A percentile compares a stretch with the other conserved stretches of the same genome.
phyloP scores from a whole-genome alignment of 2,113 vertebrate species.

The Pollachius pollachius region DNA sequence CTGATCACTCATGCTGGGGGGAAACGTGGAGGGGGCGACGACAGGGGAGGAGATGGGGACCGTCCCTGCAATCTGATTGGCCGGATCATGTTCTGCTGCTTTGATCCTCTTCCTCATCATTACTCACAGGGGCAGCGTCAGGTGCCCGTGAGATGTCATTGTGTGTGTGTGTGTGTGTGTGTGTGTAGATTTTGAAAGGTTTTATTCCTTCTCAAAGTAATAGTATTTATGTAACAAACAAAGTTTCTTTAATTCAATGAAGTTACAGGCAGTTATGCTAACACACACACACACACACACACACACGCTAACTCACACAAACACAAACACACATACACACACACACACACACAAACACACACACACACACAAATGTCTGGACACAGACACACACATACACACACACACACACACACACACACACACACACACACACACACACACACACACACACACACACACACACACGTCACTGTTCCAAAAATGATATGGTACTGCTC shows the following conservation, averaged over 20 bases:
- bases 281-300: no score
- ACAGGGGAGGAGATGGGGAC: slow-evolving; percentile 53
- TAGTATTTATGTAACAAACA: neutral
- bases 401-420: slow-evolving; percentile 6
- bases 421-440: slow-evolving; percentile 10
- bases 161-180: slow-evolving; percentile 10
- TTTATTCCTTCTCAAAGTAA: no score
- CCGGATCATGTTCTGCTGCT: slow-evolving; percentile 47
- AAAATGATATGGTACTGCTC: slow-evolving; percentile 20
- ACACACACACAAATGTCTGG: no score
- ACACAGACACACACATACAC: slow-evolving; percentile 16
- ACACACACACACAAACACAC: slow-evolving; percentile 16
- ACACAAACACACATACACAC: slow-evolving; percentile 11
- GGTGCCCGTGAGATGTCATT: slow-evolving; percentile 17
- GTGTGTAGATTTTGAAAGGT: neutral
- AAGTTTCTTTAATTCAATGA: no score
- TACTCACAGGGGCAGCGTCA: slow-evolving; percentile 40
- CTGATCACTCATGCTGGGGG: slow-evolving; percentile 56
- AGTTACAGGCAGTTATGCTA: no score
- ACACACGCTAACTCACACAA: no score
- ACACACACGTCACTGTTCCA: slow-evolving; percentile 24
- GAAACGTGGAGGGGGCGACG: slow-evolving; percentile 41
- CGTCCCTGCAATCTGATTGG: slow-evolving; percentile 50
- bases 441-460: slow-evolving; percentile 5
- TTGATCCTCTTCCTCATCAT: slow-evolving; percentile 64